phyloP scores from a whole-genome alignment of 2,113 vertebrate species.

The Lichenostomus cassidix region DNA sequence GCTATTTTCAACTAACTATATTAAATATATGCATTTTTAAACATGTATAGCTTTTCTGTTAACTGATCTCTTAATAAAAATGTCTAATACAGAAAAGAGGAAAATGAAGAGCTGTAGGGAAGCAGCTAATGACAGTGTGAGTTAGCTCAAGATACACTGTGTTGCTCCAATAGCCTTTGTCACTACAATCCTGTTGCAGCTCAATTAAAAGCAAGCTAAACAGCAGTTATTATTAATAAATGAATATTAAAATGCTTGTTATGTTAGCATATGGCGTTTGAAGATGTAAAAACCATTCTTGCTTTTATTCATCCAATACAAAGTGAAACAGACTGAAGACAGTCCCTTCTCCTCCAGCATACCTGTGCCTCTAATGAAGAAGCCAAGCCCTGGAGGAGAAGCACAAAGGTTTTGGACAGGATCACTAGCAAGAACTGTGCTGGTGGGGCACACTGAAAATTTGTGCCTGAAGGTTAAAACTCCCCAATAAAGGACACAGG shows the following conservation, averaged over 20 bases:
- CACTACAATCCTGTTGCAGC: slow-evolving; percentile 12
- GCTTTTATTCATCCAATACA: neutral
- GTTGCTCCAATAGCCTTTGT: slow-evolving; percentile 50
- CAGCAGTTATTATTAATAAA: slow-evolving; percentile 69
- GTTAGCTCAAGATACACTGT: slow-evolving; percentile 25
- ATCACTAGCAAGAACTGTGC: neutral
- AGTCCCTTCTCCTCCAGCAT: neutral
- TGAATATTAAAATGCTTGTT: slow-evolving; percentile 67
- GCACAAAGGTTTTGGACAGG: neutral
- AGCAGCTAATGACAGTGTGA: slow-evolving; percentile 32
- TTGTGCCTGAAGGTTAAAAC: neutral
- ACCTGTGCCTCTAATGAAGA: neutral
- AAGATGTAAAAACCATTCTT: slow-evolving; percentile 26
- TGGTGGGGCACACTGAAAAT: neutral
- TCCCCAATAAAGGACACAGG: rapidly evolving
- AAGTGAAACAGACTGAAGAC: neutral
- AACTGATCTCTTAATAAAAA: neutral
- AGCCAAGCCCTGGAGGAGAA: neutral
- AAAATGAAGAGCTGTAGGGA: neutral
- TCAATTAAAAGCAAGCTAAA: slow-evolving; percentile 59
- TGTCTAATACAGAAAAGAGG: neutral
- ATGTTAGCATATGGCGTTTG: slow-evolving; percentile 44
- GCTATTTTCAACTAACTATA: neutral
- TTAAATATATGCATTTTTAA: neutral
- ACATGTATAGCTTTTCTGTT: neutral